phyloP scores from a whole-genome alignment of 2,113 vertebrate genomes.

The Peromyscus californicus region DNA sequence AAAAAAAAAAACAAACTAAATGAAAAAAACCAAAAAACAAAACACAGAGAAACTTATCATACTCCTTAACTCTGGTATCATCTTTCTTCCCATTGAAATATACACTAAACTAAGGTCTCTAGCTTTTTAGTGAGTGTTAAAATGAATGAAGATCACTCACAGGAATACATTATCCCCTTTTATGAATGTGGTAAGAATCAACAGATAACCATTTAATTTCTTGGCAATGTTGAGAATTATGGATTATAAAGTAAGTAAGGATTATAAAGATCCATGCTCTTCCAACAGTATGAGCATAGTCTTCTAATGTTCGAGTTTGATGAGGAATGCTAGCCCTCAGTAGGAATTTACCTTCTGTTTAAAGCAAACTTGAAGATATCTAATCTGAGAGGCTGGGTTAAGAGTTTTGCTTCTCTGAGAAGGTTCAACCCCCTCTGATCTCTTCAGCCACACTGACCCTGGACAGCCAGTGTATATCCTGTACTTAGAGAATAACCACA shows the following conservation, averaged over 20 bases:
- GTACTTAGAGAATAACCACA: neutral
- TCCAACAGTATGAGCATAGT: neutral
- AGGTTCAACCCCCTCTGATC: neutral
- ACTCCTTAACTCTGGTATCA: neutral
- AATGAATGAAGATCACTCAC: neutral
- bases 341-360: neutral
- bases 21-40: too few species aligned
- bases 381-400: neutral
- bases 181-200: neutral
- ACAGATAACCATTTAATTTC: constrained; percentile 16
- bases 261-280: neutral
- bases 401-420: neutral
- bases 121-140: neutral
- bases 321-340: neutral
- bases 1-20: neutral
- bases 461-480: neutral
- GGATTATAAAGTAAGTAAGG: neutral
- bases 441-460: neutral
- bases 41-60: neutral
- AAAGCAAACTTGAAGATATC: neutral
- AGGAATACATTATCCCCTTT: neutral
- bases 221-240: neutral
- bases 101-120: neutral
- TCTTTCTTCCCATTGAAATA: neutral
- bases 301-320: neutral